These are phyloP conservation scores for Ichneumoninae sp. DNA, from an alignment of 2,888 invertebrate species.

Conservation along the genomic window DNA sequence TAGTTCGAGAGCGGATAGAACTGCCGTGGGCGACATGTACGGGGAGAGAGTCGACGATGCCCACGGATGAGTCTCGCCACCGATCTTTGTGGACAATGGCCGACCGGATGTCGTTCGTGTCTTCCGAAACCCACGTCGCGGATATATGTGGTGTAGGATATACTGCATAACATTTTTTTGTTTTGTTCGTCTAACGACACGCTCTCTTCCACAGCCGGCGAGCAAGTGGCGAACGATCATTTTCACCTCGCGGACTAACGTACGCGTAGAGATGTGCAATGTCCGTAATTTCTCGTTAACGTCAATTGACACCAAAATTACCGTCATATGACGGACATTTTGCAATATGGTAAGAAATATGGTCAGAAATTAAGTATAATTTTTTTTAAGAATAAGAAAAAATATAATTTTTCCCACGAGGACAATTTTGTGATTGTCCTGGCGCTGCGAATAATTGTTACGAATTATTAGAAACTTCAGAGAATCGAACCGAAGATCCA, in stretches of 20 bases:
- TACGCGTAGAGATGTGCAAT: too few species aligned
- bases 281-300: too few species aligned
- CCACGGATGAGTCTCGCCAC: slow-evolving; percentile 48
- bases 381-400: too few species aligned
- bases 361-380: too few species aligned
- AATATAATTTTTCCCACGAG: too few species aligned
- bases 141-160: slow-evolving; percentile 33
- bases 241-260: too few species aligned
- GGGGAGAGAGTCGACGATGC: slow-evolving; percentile 50
- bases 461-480: background rate
- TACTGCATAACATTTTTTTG: slow-evolving; percentile 2
- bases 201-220: too few species aligned
- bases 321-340: too few species aligned
- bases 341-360: too few species aligned
- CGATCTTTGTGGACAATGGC: slow-evolving; percentile 77
- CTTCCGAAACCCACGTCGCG: slow-evolving; percentile 80
- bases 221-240: too few species aligned
- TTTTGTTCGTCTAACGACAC: too few species aligned
- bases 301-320: too few species aligned
- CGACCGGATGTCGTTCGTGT: slow-evolving; percentile 76
- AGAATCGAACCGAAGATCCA: slow-evolving; percentile 29
- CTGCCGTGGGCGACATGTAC: slow-evolving; percentile 56
- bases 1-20: slow-evolving; percentile 16
- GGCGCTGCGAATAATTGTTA: background rate
- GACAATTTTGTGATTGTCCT: background rate